Base-by-base conservation (phyloP, 2,888 invertebrate genomes). In the Heteropelma amictum region DNA sequence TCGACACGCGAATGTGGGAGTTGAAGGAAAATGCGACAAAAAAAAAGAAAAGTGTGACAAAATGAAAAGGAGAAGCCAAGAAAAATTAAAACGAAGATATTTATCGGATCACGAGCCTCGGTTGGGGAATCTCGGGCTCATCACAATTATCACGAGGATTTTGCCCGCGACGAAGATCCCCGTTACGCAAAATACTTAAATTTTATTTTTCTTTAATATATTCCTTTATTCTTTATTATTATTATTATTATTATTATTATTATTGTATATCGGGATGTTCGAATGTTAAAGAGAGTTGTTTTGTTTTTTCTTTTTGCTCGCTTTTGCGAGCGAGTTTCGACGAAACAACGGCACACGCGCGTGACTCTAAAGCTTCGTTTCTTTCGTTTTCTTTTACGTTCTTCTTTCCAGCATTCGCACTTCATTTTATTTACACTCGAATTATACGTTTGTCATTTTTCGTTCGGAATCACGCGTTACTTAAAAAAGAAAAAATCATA, bases 41-140 rank as follows among this genome's bases (percentile, higher is more conserved):
- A 58, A 64, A 51, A 63, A 53, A 42, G 60, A 51, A 56, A 58
- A 35, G 23, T 2, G 17, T 8, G 53, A 53, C 56, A 51, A 51
- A 56, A 69, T 56, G 42, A 35, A 72, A 63, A 42, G 72, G 63
- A 33, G 42, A 60, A 71, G 47, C 47, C 33, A n/a, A n/a, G n/a
- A n/a, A n/a, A n/a, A n/a, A n/a, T n/a, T n/a, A n/a, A n/a, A n/a
- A n/a, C n/a, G n/a, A n/a, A n/a, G n/a, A n/a, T 71, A 45, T 65
- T 65, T 67, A 71, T 71, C 71, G 75, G 75, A 75, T 75, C 75
- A 75, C 75, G 75, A 75, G 75, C 75, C 75, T 75, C 75, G 71
- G n/a, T 67, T 61, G 63, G 71, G 75, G 67, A 71, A 54, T 58
- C 75, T 75, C 75, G 75, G 75, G 75, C n/a, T 75, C 71, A 75